Percentiles rank a stretch among this genome's conserved stretches.
Conservation (phyloP, 2,113 vertebrate species). For the Nannobrachium achirus region DNA sequence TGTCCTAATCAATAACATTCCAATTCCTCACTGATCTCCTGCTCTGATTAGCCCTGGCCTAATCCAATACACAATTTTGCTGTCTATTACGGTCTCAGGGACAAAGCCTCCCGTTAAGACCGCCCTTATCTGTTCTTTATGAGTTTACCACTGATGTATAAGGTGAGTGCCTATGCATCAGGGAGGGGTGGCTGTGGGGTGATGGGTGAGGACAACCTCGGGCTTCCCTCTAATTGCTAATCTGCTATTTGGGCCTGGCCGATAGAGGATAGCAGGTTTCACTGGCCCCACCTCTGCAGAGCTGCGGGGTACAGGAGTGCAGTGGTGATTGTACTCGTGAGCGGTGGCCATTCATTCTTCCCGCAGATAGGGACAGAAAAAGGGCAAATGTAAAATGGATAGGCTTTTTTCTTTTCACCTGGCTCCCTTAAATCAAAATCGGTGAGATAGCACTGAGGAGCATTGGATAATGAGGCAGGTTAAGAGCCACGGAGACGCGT, state of each 20-base stretch:
- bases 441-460: conserved; percentile 21
- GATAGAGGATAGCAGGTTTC: conserved; percentile 42
- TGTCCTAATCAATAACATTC: conserved; percentile 81
- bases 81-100: conserved; percentile 62
- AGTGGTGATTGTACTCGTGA: conserved; percentile 15
- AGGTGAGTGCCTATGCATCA: conserved; percentile 27
- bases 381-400: conserved; percentile 33
- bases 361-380: conserved; percentile 6
- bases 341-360: conserved; percentile 21
- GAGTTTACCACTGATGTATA: conserved; percentile 58
- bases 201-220: conserved; percentile 37
- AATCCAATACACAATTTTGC: conserved; percentile 76
- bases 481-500: neutral
- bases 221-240: conserved; percentile 68
- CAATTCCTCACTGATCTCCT: conserved; percentile 78
- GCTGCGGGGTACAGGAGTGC: conserved; percentile 37
- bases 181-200: neutral
- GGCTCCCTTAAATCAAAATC: conserved; percentile 17
- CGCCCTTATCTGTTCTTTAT: conserved; percentile 67
- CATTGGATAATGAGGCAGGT: conserved; percentile 33
- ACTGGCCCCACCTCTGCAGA: conserved; percentile 26
- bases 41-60: conserved; percentile 72
- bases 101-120: conserved; percentile 59
- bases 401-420: conserved; percentile 29
- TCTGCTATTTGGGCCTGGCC: conserved; percentile 48